Evolutionary conservation across 2,888 invertebrate genomes (phyloP).

Genomic region (Drosophila neotestacea): DNA sequence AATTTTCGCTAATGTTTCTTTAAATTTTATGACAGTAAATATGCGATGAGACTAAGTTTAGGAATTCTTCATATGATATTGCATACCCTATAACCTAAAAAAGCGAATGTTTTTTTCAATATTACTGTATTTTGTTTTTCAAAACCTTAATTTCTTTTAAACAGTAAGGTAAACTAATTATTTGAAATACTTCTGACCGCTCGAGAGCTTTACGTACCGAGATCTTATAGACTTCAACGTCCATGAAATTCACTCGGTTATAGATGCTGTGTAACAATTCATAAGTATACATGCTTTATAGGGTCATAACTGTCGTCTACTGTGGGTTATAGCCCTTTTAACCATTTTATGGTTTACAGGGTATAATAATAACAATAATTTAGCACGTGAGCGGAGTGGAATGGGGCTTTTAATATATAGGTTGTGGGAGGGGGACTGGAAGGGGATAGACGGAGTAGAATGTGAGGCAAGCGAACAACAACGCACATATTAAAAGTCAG

Average conservation of each 20-base stretch:
- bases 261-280: not conserved
- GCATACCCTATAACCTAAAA: no score
- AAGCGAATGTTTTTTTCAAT: no score
- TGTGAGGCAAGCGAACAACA: conserved; percentile 7
- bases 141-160: no score
- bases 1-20: no score
- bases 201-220: not conserved
- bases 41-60: no score
- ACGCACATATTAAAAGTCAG: conserved; percentile 70
- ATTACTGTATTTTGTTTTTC: no score
- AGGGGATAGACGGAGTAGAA: not conserved
- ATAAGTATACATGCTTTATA: not conserved
- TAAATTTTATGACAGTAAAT: no score
- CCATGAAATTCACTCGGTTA: not conserved
- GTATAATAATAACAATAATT: conserved; percentile 71
- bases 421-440: not conserved
- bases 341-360: conserved; percentile 8
- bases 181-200: not conserved
- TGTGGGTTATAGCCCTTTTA: not conserved
- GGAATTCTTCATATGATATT: no score
- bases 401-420: not conserved
- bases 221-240: not conserved
- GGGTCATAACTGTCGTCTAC: not conserved
- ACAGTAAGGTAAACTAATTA: no score
- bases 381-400: conserved; percentile 46